Base-by-base conservation (phyloP, 23 tunicate species). In the Botrylloides violaceus region DNA sequence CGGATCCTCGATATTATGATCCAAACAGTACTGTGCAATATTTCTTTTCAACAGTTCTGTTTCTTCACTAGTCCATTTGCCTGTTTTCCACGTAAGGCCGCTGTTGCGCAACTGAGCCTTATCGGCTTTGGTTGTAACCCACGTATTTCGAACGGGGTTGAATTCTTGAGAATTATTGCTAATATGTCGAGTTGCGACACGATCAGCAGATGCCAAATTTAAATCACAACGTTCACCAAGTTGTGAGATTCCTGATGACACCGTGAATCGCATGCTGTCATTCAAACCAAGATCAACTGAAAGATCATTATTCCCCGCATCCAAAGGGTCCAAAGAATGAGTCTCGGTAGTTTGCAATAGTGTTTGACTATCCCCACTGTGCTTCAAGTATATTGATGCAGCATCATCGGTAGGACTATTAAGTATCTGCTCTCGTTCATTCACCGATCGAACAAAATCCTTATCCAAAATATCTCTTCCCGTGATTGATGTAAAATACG, bases 51-150 rank as follows among this genome's bases (percentile, higher is more conserved):
- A 66, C 1, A 90, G 58, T 28, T 75, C 39, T 2, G 66, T 76
- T 57, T 90, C 97, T 27, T 78, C 85, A 25, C 66, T 72, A 36
- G 87, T 90, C 97, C 97, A 90, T 64, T 61, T 83, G n/a, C 97
- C 97, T 5, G 80, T 90, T 25, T 72, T 79, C 97, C 97, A 90
- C 2, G 97, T 61, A 72, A 77, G 97, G 20, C 97, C 97, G 22
- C 71, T 71, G 3, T 76, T 77, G 65, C 77, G 71, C 57, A 90
- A 66, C 62, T 83, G 85, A 30, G 78, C 85, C 71, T 90, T 90
- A 62, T 83, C 92, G 18, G 56, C 70, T 61, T 76, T 76, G 24
- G 78, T 56, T 15, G 97, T 90, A n/a, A 90, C 90, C 97, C 97
- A 90, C 23, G 72, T 30, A 61, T 76, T 80, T 24, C 90, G 75